These are phyloP conservation scores for Axis porcinus DNA, from an alignment of 2,113 vertebrate genomes.

Conservation along the genomic window DNA sequence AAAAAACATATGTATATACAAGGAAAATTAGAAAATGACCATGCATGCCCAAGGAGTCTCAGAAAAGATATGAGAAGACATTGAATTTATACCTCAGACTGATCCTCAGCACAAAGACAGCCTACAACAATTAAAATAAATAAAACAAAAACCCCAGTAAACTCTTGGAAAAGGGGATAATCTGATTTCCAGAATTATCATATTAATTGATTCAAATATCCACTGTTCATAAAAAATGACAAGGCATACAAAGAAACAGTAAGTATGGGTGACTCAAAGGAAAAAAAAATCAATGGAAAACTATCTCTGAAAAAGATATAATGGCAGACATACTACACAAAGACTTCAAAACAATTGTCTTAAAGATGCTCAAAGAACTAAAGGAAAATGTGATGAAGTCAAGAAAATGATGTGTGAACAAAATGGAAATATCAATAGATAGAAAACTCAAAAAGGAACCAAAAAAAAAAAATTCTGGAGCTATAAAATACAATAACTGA, in stretches of 20 bases:
- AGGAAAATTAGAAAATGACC: background rate
- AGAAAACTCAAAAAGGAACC: background rate
- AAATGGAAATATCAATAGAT: background rate
- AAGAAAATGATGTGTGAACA: background rate
- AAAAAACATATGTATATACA: background rate
- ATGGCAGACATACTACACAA: background rate
- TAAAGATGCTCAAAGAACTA: background rate
- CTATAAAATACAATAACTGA: background rate
- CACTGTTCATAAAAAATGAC: background rate
- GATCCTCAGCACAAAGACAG: background rate
- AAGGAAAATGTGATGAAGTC: background rate
- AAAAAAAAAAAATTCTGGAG: background rate
- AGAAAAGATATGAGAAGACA: background rate
- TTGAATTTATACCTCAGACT: background rate
- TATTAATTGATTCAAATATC: background rate
- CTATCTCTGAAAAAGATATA: background rate
- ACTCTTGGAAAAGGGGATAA: background rate
- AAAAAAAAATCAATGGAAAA: background rate
- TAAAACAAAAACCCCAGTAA: background rate
- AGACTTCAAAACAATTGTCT: background rate
- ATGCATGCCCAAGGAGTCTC: background rate
- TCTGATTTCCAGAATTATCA: background rate
- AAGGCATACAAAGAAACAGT: background rate
- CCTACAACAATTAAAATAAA: background rate
- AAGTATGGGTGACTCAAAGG: background rate